These are phyloP conservation scores for Pycnomerus fuliginosus DNA, from an alignment of 2,888 invertebrate genomes.

Conservation along the genomic window DNA sequence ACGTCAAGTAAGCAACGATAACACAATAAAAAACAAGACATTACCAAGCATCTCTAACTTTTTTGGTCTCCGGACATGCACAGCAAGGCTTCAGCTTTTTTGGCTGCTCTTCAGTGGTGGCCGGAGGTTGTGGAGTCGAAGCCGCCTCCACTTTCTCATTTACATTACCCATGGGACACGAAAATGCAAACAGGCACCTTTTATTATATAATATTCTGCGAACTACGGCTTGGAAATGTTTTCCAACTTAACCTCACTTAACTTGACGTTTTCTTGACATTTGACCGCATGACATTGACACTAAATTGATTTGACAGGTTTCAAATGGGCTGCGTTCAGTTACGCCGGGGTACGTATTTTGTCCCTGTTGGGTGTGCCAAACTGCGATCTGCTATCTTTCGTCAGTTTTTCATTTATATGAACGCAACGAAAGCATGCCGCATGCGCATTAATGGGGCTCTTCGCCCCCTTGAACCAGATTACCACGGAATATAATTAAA, in stretches of 20 bases:
- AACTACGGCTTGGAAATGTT: slow-evolving; percentile 2
- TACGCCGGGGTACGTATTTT: too few species aligned
- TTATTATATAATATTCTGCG: too few species aligned
- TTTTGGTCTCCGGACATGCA: slow-evolving; percentile 96
- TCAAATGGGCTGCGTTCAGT: not conserved
- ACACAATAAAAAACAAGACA: slow-evolving; percentile 2
- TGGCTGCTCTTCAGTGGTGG: slow-evolving; percentile 53
- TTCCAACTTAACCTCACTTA: slow-evolving; percentile 6
- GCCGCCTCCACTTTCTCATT: slow-evolving; percentile 56
- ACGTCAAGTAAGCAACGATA: slow-evolving; percentile 9
- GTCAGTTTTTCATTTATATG: too few species aligned
- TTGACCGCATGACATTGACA: too few species aligned
- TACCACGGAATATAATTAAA: too few species aligned
- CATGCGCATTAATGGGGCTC: too few species aligned
- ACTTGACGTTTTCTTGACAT: too few species aligned
- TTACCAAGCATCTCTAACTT: slow-evolving; percentile 87
- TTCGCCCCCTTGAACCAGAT: too few species aligned
- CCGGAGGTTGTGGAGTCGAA: slow-evolving; percentile 33
- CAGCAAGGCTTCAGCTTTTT: slow-evolving; percentile 92
- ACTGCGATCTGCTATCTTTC: too few species aligned
- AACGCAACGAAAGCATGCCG: too few species aligned
- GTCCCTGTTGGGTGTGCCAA: too few species aligned
- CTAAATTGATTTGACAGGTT: slow-evolving; percentile 1
- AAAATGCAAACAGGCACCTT: too few species aligned
- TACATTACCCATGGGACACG: slow-evolving; percentile 63